Evolutionary conservation across 2,797 vertebrate genomes (phyloP).

Genomic region (Chromis chromis): DNA sequence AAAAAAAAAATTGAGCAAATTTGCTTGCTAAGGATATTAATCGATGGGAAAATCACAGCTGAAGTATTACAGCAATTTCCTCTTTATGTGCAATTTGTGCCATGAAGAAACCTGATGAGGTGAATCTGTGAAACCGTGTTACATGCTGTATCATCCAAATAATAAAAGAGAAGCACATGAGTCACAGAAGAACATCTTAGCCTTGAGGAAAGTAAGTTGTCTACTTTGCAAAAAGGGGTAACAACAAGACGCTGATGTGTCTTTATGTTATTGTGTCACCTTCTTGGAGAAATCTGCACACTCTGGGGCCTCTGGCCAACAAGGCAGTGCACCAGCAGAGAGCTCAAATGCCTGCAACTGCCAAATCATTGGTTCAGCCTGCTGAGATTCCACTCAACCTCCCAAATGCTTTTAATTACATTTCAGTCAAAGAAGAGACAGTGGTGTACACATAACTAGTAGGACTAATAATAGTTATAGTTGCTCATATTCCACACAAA

Average conservation of each 20-base stretch:
- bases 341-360: conserved; percentile 23
- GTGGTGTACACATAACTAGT: conserved; percentile 10
- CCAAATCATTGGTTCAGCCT: conserved; percentile 36
- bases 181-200: not conserved
- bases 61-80: not conserved
- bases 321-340: conserved; percentile 13
- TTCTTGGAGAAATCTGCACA: conserved; percentile 16
- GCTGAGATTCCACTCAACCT: conserved; percentile 38
- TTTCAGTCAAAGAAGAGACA: conserved; percentile 16
- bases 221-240: not conserved
- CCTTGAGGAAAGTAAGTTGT: not conserved
- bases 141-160: not conserved
- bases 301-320: conserved; percentile 22
- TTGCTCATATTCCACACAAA: conserved; percentile 1
- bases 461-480: not conserved
- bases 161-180: not conserved
- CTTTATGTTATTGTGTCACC: conserved; percentile 34
- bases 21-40: not conserved
- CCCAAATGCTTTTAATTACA: conserved; percentile 41
- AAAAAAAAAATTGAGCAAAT: not conserved
- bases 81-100: conserved; percentile 9
- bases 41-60: not conserved
- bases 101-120: conserved; percentile 6
- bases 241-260: conserved; percentile 13
- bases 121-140: conserved; percentile 10